Evolutionary conservation across 2,797 vertebrate genomes (phyloP), one percentile per base, ranked within the genome.

Genomic region (Rhincodon typus): DNA sequence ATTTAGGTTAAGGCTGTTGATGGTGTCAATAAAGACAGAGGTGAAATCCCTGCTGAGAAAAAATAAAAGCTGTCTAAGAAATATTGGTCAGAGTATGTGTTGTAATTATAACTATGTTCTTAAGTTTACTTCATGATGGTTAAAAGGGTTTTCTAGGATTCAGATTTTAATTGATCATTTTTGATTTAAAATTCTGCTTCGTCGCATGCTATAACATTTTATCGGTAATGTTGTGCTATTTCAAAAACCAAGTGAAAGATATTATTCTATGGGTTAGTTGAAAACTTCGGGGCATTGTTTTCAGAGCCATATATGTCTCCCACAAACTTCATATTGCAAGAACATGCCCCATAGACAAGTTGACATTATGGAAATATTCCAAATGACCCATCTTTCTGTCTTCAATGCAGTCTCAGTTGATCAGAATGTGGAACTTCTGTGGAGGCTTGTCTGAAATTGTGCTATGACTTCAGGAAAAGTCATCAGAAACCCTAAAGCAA

Each of bases 101-200:
- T 62, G 53, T 34, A 62, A 30, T 90, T 62, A 53, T 90, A 62
- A 90, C 62, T 90, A 30, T 34, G 19, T 57, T 4, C 6, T 50
- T 87, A 30, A 8, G 30, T 19, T 91, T 66, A 66, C 66, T 91
- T 91, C 2, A 57, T n/a, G 53, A 34, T 7, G 53, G 34, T 62
- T 91, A 91, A 91, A 91, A 66, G 88, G 88, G 57, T 91, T 57
- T 66, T 30, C 57, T 7, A 66, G 7, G 57, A 53, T n/a, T 4
- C 88, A 91, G 10, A 91, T 66, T n/a, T 91, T 91, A 91, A n/a
- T 17, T 91, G 57, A 17, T 91, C n/a, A 1, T 91, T 91, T 91
- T 66, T 91, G 30, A 66, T 19, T 34, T 91, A 66, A 91, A 90
- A 53, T 62, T n/a, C 50, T 3, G 27, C 87, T 57, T 66, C 88